Evolutionary conservation across 2,797 vertebrate genomes (phyloP), one percentile per base, ranked within the genome.

Genomic region (Steatocranus sp.): DNA sequence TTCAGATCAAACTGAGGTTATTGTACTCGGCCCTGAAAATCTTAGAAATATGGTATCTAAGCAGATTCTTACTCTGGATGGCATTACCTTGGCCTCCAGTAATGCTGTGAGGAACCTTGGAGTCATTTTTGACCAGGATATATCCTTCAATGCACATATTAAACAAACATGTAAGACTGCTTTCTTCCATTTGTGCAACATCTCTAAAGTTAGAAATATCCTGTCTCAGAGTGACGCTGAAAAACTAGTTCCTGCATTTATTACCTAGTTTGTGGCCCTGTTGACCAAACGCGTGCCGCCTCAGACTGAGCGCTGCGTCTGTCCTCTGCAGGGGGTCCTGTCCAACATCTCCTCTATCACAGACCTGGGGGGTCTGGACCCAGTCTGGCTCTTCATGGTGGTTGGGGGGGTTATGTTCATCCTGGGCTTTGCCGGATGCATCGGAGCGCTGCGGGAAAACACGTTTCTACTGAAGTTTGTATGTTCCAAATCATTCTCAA

Each of bases 271-370:
- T 4, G 70, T 17, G 50, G 11, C 46, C 3, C 17, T 61, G 27
- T 76, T 63, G 38, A 38, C 68, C 68, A 25, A 32, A 79, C 63
- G 63, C 36, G 75, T 51, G 49, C 8, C 6, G 43, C 3, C 46
- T 83, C 48, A 12, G 53, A n/a, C 51, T 34, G 48, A 23, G 6
- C 10, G 17, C 38, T 68, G 36, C 18, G 6, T 76, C 27, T 78
- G 48, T 93, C 11, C 77, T 86, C 81, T 80, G 11, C 81, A 99
- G 98, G 98, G 98, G 7, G 98, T 99, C 79, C 95, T 99, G 48
- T 99, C 98, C 91, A 99, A 99, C 95, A 98, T 99, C 94, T 99
- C 98, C 0, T 99, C 98, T 88, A 99, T 99, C 95, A 99, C 98
- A 0, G 98, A 99, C 87, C 96, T 99, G 61, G 98, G 98, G 8